Evolutionary conservation across 2,113 vertebrate species (phyloP).

Genomic region (human (Homo sapiens)): GRCh38 chr17:56620501-56621000

Average conservation of each 20-base stretch:
- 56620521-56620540: neutral
- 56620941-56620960: neutral
- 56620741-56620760: neutral
- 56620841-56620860: accelerated
- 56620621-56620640: neutral
- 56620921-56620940: neutral
- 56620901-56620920: neutral
- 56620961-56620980: neutral
- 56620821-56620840: neutral
- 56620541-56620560: neutral
- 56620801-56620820: neutral
- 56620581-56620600: neutral
- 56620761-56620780: neutral
- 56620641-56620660: neutral
- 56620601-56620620: neutral
- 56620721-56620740: neutral
- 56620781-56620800: neutral
- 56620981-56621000: too few relatives aligned
- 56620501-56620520: neutral
- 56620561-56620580: neutral
- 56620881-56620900: neutral
- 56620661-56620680: accelerated
- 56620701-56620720: neutral
- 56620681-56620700: neutral
- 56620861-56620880: neutral